Percentiles rank a stretch among this genome's conserved stretches.
Evolutionary conservation across 2,797 vertebrate species (phyloP).

Genomic region (Phrynocephalus vlangalii): DNA sequence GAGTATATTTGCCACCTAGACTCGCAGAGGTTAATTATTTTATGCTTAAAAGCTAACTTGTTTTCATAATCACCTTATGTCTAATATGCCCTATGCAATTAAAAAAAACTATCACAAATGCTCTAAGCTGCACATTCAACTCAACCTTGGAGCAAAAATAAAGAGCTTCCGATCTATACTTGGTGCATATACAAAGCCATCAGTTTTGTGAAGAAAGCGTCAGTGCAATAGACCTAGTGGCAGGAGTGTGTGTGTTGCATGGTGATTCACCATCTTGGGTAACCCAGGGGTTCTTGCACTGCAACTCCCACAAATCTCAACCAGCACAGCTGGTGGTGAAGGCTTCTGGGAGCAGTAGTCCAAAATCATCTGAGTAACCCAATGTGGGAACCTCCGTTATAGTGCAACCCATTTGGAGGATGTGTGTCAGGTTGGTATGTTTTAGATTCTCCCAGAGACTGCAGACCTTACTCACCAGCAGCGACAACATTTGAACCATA

Average conservation of each 20-base stretch:
- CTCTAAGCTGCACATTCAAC: not conserved
- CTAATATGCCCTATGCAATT: not conserved
- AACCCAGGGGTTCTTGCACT: not conserved
- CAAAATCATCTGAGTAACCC: not conserved
- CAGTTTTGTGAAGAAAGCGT: not conserved
- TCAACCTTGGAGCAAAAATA: not conserved
- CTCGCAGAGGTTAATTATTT: slow-evolving; percentile 1
- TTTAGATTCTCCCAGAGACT: not conserved
- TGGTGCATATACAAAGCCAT: not conserved
- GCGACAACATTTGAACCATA: slow-evolving; percentile 95
- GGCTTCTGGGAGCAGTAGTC: too few relatives aligned
- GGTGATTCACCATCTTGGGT: too few relatives aligned
- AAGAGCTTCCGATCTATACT: not conserved
- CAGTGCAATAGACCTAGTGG: not conserved
- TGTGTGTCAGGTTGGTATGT: not conserved
- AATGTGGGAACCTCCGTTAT: not conserved
- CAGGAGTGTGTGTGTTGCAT: not conserved
- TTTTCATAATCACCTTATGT: not conserved
- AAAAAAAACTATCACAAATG: not conserved
- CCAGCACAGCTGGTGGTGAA: too few relatives aligned
- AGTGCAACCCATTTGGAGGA: not conserved
- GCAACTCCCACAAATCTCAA: not conserved
- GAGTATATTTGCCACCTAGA: not conserved
- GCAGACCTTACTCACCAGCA: slow-evolving; percentile 85
- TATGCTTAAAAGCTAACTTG: slow-evolving; percentile 9